Evolutionary conservation across 1,140 invertebrate species (phyloP).

Genomic region (Venturia canescens): DNA sequence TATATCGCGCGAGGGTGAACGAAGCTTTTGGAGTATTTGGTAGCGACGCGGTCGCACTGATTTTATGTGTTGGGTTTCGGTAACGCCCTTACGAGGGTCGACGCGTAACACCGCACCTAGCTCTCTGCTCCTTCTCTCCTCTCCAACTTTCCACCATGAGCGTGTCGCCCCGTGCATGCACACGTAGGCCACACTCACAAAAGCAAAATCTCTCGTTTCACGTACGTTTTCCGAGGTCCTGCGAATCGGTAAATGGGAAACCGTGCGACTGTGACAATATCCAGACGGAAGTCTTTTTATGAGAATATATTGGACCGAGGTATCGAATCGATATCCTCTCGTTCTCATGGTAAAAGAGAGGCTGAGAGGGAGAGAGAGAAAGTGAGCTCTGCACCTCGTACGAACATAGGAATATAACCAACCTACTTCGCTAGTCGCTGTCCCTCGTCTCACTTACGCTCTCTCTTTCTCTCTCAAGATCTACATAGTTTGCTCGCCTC

Average conservation of each 20-base stretch:
- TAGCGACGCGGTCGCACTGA: constrained; percentile 37
- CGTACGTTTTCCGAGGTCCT: constrained; percentile 23
- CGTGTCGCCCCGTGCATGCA: not conserved
- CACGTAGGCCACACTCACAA: not conserved
- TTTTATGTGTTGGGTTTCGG: constrained; percentile 41
- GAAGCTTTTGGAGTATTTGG: constrained; percentile 34
- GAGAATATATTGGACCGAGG: constrained; percentile 50
- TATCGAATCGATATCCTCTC: constrained; percentile 51
- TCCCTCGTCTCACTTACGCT: not conserved
- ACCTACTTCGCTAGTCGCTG: not conserved
- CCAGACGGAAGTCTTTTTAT: constrained; percentile 53
- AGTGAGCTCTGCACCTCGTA: constrained; percentile 6
- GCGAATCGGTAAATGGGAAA: constrained; percentile 52
- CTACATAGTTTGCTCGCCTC: constrained; percentile 19
- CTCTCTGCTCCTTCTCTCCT: not conserved
- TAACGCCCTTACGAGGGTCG: constrained; percentile 42
- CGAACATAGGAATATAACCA: constrained; percentile 20
- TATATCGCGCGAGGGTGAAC: not conserved
- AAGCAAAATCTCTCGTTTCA: constrained; percentile 13
- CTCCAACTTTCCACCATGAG: not conserved
- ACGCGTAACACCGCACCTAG: constrained; percentile 31
- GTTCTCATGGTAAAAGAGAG: constrained; percentile 13
- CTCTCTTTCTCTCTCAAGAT: constrained; percentile 11
- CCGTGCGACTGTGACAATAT: constrained; percentile 41
- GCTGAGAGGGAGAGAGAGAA: constrained; percentile 1